Conservation (phyloP, 1,140 invertebrate genomes). For the Ctenoplectra terminalis region DNA sequence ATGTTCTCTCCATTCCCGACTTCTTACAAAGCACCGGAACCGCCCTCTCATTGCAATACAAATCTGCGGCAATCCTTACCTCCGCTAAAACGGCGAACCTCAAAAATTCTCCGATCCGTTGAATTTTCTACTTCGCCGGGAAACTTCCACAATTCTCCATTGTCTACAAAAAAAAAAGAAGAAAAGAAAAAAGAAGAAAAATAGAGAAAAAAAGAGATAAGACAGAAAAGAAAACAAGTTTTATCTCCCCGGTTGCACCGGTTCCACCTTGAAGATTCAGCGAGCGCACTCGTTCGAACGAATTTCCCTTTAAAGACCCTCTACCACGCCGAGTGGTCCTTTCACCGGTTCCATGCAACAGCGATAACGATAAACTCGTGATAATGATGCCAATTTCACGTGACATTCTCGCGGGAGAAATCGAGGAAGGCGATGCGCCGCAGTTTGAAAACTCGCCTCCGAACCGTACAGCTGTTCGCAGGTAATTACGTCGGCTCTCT, state of each 20-base stretch:
- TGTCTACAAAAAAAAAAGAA: too few relatives aligned
- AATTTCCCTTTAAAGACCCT: conserved; percentile 24
- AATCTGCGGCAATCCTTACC: too few relatives aligned
- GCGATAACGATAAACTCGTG: conserved; percentile 61
- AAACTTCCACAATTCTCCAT: too few relatives aligned
- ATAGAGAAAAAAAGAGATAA: neutral
- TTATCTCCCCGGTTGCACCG: neutral
- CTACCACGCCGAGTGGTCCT: conserved; percentile 22
- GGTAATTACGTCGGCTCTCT: conserved; percentile 39
- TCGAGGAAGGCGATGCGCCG: neutral
- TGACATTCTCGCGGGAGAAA: conserved; percentile 30
- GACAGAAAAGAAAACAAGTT: neutral
- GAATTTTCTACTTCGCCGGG: too few relatives aligned
- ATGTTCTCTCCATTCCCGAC: too few relatives aligned
- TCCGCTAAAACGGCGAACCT: too few relatives aligned
- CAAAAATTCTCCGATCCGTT: too few relatives aligned
- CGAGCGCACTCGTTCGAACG: conserved; percentile 21
- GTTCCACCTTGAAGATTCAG: neutral
- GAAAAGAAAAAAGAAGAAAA: neutral
- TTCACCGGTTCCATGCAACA: conserved; percentile 29
- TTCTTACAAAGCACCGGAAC: too few relatives aligned
- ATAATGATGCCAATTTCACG: conserved; percentile 58
- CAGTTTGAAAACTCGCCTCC: conserved; percentile 40
- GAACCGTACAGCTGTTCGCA: conserved; percentile 43
- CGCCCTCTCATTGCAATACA: too few relatives aligned